A percentile compares a stretch with the other conserved stretches of the same genome.
phyloP scores from a whole-genome alignment of 2,888 invertebrate species.

The Agriopis marginaria region DNA sequence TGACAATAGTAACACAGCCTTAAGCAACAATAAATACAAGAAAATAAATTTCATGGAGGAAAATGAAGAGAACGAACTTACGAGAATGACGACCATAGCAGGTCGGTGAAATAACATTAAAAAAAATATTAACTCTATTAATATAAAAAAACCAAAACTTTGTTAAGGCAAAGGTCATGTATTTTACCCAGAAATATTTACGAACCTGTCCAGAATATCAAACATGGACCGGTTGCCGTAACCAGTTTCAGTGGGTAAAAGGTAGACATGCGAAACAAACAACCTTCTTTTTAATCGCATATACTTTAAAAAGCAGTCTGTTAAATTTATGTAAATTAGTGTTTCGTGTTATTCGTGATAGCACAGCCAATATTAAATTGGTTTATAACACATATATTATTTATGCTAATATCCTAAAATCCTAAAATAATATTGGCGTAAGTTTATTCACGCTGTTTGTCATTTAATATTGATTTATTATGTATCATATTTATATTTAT shows the following conservation, averaged over 20 bases:
- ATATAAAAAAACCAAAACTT: constrained; percentile 58
- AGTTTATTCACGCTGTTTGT: constrained; percentile 40
- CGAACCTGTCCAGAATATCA: constrained; percentile 67
- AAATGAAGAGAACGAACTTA: not conserved
- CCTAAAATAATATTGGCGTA: constrained; percentile 33
- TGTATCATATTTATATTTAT: constrained; percentile 2
- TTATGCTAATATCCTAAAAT: constrained; percentile 37
- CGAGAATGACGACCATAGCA: not conserved
- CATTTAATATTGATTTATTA: constrained; percentile 11
- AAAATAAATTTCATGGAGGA: constrained; percentile 26
- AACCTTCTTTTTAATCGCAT: constrained; percentile 62
- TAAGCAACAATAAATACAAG: not conserved
- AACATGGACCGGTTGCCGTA: constrained; percentile 63
- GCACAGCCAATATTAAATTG: constrained; percentile 38
- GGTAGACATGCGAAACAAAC: constrained; percentile 69
- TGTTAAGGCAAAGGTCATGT: constrained; percentile 70
- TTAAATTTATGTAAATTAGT: constrained; percentile 41
- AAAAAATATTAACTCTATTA: constrained; percentile 30
- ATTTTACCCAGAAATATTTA: constrained; percentile 72
- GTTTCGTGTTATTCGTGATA: constrained; percentile 41
- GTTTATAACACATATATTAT: constrained; percentile 30
- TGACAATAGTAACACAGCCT: not conserved
- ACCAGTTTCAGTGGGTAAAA: constrained; percentile 71
- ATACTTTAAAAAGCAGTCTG: constrained; percentile 46
- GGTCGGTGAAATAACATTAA: constrained; percentile 20